Base-by-base conservation (phyloP, 2,888 invertebrate species). In the Idaea aversata region DNA sequence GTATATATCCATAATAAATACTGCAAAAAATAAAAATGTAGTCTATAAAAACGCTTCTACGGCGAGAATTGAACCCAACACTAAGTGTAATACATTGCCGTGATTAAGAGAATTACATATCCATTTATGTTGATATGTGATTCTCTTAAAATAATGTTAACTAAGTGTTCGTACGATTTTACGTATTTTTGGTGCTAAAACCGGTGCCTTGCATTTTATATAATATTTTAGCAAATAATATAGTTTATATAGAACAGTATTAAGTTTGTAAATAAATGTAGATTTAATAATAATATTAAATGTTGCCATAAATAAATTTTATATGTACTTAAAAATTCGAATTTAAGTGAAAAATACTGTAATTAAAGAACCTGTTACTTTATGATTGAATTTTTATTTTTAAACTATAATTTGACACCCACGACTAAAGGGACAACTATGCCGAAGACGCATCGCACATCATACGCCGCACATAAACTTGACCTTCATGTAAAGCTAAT, bases 321-420 rank as follows among this genome's bases (percentile, higher is more conserved):
- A 65, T 75, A 77, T 90, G 90, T 91, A 91, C 90, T 91, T 90
- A 90, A 89, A 83, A 81, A 70, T 75, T 83, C 84, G 86, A 88
- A 89, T 86, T 87, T 90, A 88, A 86, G 87, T 86, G 87, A 47
- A 47, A 47, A 3, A 7, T 47, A 47, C 47, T 88, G 85, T 78
- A 86, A 87, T 86, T 87, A 86, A 87, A 82, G 76, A 70, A 47
- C 47, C 47, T 70, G 70, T 76, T 77, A 77, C 81, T 61, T 65
- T 68, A 47, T 58, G 36, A 63, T 65, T 71, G 66, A 62, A 61
- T 67, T 73, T 62, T 63, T 57, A 68, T 67, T 67, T 68, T 5
- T 36, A 7, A 5, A 0, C 7, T 0, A 7, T 47, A 47, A 4
- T 3, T 3, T 25, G 25, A 25, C 25, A 25, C 25, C 25, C 25